Base-by-base conservation (phyloP, 2,113 vertebrate genomes). In the Anguilla japonica region DNA sequence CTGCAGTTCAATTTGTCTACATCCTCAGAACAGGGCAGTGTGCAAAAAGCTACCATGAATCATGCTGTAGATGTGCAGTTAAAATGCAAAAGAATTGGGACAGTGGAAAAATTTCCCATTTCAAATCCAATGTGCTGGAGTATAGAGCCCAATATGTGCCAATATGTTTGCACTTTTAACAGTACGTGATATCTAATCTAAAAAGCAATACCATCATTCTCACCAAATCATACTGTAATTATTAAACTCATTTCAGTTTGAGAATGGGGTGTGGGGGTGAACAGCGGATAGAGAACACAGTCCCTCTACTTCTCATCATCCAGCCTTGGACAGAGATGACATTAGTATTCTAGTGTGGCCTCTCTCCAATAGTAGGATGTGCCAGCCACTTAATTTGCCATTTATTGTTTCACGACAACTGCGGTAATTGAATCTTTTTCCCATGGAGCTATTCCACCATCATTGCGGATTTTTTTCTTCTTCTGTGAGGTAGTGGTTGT, bases 371-470 rank as follows among this genome's bases (percentile, higher is more conserved):
- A 90, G 93, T 89, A 92, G 91, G 91, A 82, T 29, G 90, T 90
- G 93, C 91, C 91, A 92, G 92, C 89, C 92, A 92, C 91, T 93
- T 95, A 93, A 95, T 95, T 95, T 93, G 92, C 94, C 92, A 94
- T 95, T 93, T 94, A 94, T 94, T 94, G 94, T 92, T 92, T 92
- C 92, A 93, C 93, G 94, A 94, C 93, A 95, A 94, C 93, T 94
- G 92, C 91, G 91, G 93, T 96, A 95, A 95, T 94, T 95, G 94
- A 94, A 94, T 93, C 91, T 91, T 91, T 92, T 91, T 92, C 92
- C 92, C 89, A 92, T 86, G 90, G 91, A 93, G 86, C 88, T 84
- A 90, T 92, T 88, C 90, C 87, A 90, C 90, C 88, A 90, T 89
- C 92, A 91, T 87, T 84, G 89, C 92, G 93, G 91, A 86, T 82